A percentile compares a stretch with the other conserved stretches of the same genome.
phyloP scores from a whole-genome alignment of 2,113 vertebrate genomes.

The Urocolius indicus region DNA sequence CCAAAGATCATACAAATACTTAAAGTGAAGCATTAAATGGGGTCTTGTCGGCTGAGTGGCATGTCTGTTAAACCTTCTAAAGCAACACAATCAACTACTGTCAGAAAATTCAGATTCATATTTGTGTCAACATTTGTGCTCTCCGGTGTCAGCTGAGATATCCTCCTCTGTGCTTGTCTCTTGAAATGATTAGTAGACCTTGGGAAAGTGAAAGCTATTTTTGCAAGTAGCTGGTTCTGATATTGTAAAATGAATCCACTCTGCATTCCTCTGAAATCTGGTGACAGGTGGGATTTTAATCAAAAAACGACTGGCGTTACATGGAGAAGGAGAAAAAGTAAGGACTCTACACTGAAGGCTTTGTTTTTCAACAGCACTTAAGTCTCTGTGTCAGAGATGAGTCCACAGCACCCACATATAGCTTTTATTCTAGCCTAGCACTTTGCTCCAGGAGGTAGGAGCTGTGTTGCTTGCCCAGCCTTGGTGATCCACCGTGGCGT shows the following conservation, averaged over 20 bases:
- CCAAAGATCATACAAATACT: constrained; percentile 44
- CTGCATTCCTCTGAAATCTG: neutral
- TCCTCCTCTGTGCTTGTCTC: constrained; percentile 47
- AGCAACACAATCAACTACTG: constrained; percentile 61
- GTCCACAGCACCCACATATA: neutral
- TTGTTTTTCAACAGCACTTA: neutral
- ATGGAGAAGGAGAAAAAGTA: neutral
- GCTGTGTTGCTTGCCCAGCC: neutral
- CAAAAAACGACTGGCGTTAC: neutral
- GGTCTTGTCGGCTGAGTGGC: constrained; percentile 57
- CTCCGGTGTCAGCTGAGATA: constrained; percentile 48
- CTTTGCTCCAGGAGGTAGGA: neutral
- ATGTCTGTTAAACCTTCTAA: constrained; percentile 68
- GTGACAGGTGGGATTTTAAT: constrained; percentile 3
- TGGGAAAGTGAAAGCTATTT: constrained; percentile 37
- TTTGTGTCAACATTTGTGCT: constrained; percentile 69
- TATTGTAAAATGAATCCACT: constrained; percentile 25
- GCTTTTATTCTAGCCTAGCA: neutral
- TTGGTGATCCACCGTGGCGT: accelerated
- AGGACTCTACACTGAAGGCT: neutral
- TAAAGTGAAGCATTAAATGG: constrained; percentile 62
- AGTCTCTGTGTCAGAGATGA: neutral
- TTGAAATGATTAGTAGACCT: constrained; percentile 53
- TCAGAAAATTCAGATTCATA: constrained; percentile 68
- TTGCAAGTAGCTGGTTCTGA: constrained; percentile 45